Percentiles rank a stretch among this genome's conserved stretches.
Evolutionary conservation across 2,888 invertebrate species (phyloP).

Genomic region (Catotricha subobsoleta): DNA sequence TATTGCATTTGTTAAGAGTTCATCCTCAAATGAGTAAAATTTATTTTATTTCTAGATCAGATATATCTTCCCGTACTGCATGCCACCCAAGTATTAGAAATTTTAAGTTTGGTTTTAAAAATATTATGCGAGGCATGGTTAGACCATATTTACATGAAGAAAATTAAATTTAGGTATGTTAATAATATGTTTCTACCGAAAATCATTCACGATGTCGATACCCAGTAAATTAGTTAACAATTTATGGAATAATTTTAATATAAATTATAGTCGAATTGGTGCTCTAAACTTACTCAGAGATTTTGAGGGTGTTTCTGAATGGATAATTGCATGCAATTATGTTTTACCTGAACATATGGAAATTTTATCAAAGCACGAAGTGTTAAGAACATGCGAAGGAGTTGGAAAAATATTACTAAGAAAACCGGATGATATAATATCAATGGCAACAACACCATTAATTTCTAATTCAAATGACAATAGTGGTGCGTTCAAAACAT

Average conservation of each 20-base stretch:
- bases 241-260: too few species aligned
- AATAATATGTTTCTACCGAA: neutral
- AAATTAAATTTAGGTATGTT: constrained; percentile 44
- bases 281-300: constrained; percentile 64
- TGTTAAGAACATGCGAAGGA: constrained; percentile 55
- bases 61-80: constrained; percentile 59
- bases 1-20: neutral
- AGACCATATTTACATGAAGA: constrained; percentile 65
- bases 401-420: constrained; percentile 62
- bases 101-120: constrained; percentile 58
- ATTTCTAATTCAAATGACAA: too few species aligned
- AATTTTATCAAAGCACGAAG: constrained; percentile 32
- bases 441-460: constrained; percentile 39
- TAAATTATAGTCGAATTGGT: constrained; percentile 45
- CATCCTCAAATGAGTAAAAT: neutral
- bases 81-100: constrained; percentile 53
- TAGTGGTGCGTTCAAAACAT: too few species aligned
- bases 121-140: constrained; percentile 78
- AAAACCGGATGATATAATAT: constrained; percentile 68
- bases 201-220: too few species aligned
- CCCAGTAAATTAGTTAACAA: too few species aligned
- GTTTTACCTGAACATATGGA: constrained; percentile 33
- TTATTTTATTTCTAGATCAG: constrained; percentile 42
- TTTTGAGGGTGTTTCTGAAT: constrained; percentile 58
- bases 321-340: constrained; percentile 46